Percentiles rank a stretch among this genome's conserved stretches.
These are phyloP conservation scores for Micrastur ruficollis DNA, from an alignment of 2,797 vertebrate species.

Conservation along the genomic window DNA sequence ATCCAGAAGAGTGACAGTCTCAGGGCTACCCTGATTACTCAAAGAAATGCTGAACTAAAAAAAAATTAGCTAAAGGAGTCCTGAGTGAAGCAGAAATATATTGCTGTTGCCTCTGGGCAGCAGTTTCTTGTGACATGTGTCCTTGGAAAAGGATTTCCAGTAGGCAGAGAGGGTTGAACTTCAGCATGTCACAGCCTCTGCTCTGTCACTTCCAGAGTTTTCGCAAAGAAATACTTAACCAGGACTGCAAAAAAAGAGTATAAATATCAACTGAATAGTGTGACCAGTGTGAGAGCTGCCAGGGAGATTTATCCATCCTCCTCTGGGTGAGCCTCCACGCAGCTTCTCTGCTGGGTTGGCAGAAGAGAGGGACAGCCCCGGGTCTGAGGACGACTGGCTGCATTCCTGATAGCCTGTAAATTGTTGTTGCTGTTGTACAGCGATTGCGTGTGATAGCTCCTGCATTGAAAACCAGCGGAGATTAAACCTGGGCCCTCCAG, in stretches of 20 bases:
- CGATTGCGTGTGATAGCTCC: not conserved
- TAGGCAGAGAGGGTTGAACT: not conserved
- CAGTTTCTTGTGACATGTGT: not conserved
- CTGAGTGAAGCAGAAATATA: not conserved
- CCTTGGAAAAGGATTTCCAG: not conserved
- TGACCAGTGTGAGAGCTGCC: not conserved
- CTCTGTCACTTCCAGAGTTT: not conserved
- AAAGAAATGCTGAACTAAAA: not conserved
- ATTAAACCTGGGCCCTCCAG: not conserved
- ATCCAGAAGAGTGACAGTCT: not conserved
- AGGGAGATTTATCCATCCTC: not conserved
- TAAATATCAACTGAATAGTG: not conserved
- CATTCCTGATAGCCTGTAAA: slow-evolving; percentile 5
- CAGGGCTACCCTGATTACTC: not conserved
- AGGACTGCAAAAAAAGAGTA: not conserved
- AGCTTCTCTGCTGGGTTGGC: not conserved
- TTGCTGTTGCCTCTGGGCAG: not conserved
- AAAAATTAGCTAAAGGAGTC: not conserved
- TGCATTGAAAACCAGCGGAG: not conserved
- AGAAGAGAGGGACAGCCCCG: not conserved
- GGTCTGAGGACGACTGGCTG: not conserved
- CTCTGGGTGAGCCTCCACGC: not conserved
- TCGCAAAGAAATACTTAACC: not conserved
- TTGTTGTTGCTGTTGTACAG: not conserved
- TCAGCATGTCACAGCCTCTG: not conserved